These are phyloP conservation scores for Chaenogobius annularis DNA, from an alignment of 2,113 vertebrate genomes.

Conservation along the genomic window DNA sequence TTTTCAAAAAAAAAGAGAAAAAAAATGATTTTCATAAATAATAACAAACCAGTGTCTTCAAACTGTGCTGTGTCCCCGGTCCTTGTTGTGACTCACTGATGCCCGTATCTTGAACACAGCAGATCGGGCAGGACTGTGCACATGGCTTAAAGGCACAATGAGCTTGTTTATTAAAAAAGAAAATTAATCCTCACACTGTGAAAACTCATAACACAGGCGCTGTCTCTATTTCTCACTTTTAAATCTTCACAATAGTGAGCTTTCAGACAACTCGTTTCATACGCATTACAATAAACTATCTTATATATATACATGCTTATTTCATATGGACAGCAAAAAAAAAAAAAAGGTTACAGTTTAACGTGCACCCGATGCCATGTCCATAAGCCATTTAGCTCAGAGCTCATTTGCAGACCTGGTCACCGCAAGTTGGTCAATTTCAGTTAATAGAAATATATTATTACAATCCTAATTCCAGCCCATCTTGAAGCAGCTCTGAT, in stretches of 20 bases:
- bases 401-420: too few relatives aligned
- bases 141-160: constrained; percentile 1
- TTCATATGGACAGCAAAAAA: too few relatives aligned
- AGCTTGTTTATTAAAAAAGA: constrained; percentile 6
- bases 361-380: too few relatives aligned
- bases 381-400: too few relatives aligned
- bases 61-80: constrained; percentile 15
- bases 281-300: not conserved
- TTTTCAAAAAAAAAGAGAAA: not conserved
- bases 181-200: constrained; percentile 5
- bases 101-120: constrained; percentile 22
- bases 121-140: not conserved
- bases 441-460: not conserved
- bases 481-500: not conserved
- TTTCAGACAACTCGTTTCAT: not conserved
- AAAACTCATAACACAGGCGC: not conserved
- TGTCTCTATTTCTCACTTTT: not conserved
- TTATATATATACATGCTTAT: not conserved
- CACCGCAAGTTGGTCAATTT: too few relatives aligned
- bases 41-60: not conserved
- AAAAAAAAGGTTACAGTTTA: too few relatives aligned
- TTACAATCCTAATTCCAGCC: too few relatives aligned
- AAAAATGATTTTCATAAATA: not conserved
- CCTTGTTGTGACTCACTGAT: constrained; percentile 32
- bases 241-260: not conserved